Evolutionary conservation across 92 coral and sea anemone species (phyloP).

Genomic region (Parazoanthus swiftii): DNA sequence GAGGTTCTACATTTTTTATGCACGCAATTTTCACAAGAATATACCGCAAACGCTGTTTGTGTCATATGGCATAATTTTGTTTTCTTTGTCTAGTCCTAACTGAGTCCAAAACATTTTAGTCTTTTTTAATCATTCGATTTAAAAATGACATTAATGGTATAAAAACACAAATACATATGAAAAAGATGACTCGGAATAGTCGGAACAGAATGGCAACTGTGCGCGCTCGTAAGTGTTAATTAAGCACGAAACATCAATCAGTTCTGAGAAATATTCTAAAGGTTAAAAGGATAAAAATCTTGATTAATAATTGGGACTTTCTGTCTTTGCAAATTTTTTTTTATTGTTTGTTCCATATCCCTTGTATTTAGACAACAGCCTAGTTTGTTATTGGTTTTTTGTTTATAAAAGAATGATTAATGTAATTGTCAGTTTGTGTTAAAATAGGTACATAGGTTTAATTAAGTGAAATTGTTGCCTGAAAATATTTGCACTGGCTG

Average conservation of each 20-base stretch:
- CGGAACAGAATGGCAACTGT: neutral
- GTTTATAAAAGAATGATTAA: neutral
- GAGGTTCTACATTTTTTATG: too few species aligned
- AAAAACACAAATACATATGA: neutral
- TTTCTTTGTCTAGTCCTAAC: neutral
- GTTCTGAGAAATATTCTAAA: neutral
- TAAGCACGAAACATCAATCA: neutral
- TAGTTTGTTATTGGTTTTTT: neutral
- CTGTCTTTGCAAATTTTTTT: neutral
- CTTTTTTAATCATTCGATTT: neutral
- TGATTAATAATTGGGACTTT: neutral
- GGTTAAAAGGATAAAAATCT: neutral
- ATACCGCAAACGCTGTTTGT: too few species aligned
- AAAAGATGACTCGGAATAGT: neutral
- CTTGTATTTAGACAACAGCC: neutral
- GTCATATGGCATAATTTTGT: neutral
- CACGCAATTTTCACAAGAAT: neutral
- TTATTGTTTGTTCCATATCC: neutral
- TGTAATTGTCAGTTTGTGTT: neutral
- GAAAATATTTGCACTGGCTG: neutral
- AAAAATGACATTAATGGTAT: neutral
- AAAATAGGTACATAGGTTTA: neutral
- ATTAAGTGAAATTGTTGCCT: neutral
- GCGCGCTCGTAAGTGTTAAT: neutral
- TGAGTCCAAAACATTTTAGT: neutral